Conservation (phyloP, 2,113 vertebrate species). For the Psilopsiagon aymara region DNA sequence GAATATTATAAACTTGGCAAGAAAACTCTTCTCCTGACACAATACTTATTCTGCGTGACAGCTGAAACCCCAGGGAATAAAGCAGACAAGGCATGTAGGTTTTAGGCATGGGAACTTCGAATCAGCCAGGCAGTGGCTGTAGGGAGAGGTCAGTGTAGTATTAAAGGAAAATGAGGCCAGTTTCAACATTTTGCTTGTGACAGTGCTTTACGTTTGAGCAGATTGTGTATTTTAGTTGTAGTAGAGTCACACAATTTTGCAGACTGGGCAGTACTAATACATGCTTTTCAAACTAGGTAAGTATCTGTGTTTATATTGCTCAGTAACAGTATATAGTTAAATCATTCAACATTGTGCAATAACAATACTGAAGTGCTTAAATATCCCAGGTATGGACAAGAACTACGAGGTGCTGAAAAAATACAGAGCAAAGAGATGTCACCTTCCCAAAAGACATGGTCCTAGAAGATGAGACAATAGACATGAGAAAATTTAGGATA, state of each 20-base stretch:
- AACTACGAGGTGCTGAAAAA: background rate
- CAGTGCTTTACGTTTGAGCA: background rate
- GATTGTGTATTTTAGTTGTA: background rate
- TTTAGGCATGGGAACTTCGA: background rate
- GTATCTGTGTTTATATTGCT: background rate
- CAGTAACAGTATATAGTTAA: background rate
- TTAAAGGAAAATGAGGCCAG: background rate
- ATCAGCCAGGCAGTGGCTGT: background rate
- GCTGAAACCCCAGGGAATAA: background rate
- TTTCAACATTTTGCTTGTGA: background rate
- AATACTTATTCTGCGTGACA: background rate
- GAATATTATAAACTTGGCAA: background rate
- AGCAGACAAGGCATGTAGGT: background rate
- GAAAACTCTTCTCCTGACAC: background rate
- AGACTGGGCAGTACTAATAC: background rate
- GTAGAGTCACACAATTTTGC: background rate
- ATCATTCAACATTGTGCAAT: accelerated
- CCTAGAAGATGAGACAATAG: background rate
- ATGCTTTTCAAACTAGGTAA: background rate
- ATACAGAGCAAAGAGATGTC: background rate
- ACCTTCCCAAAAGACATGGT: background rate
- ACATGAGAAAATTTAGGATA: background rate
- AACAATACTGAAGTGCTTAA: background rate
- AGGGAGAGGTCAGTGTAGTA: background rate
- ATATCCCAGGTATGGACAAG: background rate